Evolutionary conservation across 2,113 vertebrate species (phyloP).

Genomic region (Probosciger aterrimus): DNA sequence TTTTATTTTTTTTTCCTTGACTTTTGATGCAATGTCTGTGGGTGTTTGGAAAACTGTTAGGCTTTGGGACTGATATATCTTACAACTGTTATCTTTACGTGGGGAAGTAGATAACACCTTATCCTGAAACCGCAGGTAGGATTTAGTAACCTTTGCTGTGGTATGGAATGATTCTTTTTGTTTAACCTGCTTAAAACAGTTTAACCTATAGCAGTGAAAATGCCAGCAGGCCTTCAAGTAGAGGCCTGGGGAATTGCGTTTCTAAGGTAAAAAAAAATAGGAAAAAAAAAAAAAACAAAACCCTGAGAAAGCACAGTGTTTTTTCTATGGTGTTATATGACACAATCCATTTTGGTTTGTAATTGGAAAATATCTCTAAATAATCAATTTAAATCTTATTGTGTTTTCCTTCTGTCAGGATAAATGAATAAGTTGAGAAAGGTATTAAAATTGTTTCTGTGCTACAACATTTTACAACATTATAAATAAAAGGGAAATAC

Average conservation of each 20-base stretch:
- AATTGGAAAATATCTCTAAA: neutral
- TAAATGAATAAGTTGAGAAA: neutral
- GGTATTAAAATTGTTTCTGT: neutral
- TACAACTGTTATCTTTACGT: neutral
- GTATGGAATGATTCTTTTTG: neutral
- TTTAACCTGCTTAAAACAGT: neutral
- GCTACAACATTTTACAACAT: neutral
- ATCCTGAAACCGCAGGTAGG: neutral
- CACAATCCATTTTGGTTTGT: neutral
- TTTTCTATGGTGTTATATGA: neutral
- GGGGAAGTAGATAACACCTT: neutral
- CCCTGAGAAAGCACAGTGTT: neutral
- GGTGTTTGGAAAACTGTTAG: neutral
- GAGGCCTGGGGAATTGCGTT: neutral
- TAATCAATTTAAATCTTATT: neutral
- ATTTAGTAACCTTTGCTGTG: neutral
- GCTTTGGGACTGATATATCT: neutral
- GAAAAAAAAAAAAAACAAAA: neutral
- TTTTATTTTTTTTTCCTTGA: neutral
- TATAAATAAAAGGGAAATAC: neutral
- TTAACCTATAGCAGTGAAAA: neutral
- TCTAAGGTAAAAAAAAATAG: neutral
- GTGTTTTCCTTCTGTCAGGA: neutral
- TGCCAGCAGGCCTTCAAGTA: neutral
- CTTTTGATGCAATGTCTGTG: neutral